phyloP scores from a whole-genome alignment of 1,140 invertebrate species.

The Calosoma granatense region DNA sequence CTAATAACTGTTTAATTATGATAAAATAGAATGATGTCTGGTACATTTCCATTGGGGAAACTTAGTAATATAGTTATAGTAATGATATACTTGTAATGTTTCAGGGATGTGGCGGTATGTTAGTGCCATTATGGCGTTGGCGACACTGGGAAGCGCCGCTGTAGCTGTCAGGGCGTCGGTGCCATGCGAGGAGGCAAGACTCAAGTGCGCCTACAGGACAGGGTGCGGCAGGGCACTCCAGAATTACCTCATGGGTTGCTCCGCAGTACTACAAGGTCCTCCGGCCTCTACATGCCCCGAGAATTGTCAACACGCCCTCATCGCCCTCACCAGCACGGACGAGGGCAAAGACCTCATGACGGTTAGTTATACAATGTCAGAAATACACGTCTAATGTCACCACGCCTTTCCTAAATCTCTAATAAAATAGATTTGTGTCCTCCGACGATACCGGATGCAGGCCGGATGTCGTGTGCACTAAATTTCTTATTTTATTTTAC shows the following conservation, averaged over 20 bases:
- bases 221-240: slow-evolving; percentile 64
- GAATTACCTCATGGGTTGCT: slow-evolving; percentile 62
- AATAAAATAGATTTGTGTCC: no score
- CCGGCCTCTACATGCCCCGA: slow-evolving; percentile 47
- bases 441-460: no score
- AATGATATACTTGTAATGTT: no score
- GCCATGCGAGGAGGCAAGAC: slow-evolving; percentile 54
- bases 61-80: no score
- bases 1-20: no score
- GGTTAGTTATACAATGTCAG: no score
- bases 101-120: slow-evolving; percentile 28
- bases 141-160: slow-evolving; percentile 26
- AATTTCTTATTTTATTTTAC: no score
- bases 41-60: no score
- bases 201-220: slow-evolving; percentile 58
- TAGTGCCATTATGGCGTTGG: slow-evolving; percentile 28
- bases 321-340: slow-evolving; percentile 65
- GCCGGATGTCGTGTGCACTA: no score
- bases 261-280: slow-evolving; percentile 48
- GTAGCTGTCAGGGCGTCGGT: slow-evolving; percentile 27
- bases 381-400: slow-evolving; percentile 3
- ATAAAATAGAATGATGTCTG: no score
- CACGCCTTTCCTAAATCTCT: background rate
- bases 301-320: slow-evolving; percentile 60
- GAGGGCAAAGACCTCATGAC: slow-evolving; percentile 64